phyloP scores from a whole-genome alignment of 92 coral and sea anemone genomes.

The Nematostella vectensis region DNA sequence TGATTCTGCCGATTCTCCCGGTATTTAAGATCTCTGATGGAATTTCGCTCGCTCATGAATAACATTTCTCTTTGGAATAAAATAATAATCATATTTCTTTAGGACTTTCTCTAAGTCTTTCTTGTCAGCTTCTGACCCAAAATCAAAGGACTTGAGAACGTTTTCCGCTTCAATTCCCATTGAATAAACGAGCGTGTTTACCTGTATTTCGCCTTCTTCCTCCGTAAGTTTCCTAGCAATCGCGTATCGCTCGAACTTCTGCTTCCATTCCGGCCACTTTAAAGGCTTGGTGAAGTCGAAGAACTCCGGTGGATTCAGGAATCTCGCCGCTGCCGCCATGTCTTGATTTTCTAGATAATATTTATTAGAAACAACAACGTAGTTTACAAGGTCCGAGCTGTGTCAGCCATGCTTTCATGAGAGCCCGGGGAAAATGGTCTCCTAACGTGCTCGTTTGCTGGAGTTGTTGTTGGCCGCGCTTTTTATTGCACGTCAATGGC shows the following conservation, averaged over 20 bases:
- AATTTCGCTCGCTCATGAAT: constrained; percentile 1
- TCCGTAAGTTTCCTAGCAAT: neutral
- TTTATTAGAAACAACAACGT: too few species aligned
- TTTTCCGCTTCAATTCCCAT: neutral
- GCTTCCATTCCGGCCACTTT: neutral
- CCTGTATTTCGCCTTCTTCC: neutral
- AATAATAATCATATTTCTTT: neutral
- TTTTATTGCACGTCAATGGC: too few species aligned
- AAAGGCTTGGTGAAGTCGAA: constrained; percentile 1
- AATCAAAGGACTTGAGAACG: neutral
- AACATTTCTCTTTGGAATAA: neutral
- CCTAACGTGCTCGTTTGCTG: too few species aligned
- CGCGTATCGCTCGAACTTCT: constrained; percentile 1
- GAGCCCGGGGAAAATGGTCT: too few species aligned
- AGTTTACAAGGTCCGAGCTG: too few species aligned
- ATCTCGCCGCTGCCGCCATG: neutral
- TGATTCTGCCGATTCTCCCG: neutral
- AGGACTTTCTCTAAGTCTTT: neutral
- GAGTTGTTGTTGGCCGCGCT: too few species aligned
- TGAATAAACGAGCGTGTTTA: neutral
- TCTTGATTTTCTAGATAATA: too few species aligned
- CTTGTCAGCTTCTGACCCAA: neutral
- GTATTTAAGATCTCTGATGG: neutral
- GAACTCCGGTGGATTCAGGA: neutral
- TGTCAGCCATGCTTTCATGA: too few species aligned